Evolutionary conservation across 1,140 invertebrate genomes (phyloP).

Genomic region (Drosophila simulans): DNA sequence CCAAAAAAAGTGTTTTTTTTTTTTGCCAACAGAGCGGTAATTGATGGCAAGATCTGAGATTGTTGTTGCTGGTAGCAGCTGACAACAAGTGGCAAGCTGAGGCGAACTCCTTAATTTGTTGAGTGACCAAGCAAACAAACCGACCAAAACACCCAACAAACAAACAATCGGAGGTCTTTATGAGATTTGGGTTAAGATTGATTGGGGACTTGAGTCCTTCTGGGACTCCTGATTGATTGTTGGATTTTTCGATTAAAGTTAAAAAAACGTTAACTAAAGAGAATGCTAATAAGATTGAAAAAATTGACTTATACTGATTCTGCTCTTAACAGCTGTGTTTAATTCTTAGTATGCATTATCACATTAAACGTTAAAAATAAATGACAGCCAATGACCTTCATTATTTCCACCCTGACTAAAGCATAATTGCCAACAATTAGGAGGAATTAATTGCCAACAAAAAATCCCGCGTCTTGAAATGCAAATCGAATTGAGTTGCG

Average conservation of each 20-base stretch:
- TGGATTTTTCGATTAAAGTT: neutral
- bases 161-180: conserved; percentile 37
- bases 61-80: conserved; percentile 35
- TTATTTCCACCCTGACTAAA: conserved; percentile 7
- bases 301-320: too few relatives aligned
- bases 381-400: conserved; percentile 20
- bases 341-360: conserved; percentile 10
- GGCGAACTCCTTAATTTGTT: conserved; percentile 65
- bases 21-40: conserved; percentile 39
- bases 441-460: conserved; percentile 28
- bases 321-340: neutral
- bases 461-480: conserved; percentile 12
- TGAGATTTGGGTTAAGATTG: conserved; percentile 68
- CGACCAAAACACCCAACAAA: conserved; percentile 27
- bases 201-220: conserved; percentile 23
- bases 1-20: conserved; percentile 33
- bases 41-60: conserved; percentile 53
- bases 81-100: conserved; percentile 52
- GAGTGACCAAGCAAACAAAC: conserved; percentile 75
- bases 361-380: conserved; percentile 3
- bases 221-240: conserved; percentile 5
- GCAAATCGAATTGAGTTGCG: conserved; percentile 50
- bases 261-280: neutral
- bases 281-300: too few relatives aligned
- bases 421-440: conserved; percentile 49